phyloP scores from a whole-genome alignment of 2,888 invertebrate species.

The Drosophila helvetica region DNA sequence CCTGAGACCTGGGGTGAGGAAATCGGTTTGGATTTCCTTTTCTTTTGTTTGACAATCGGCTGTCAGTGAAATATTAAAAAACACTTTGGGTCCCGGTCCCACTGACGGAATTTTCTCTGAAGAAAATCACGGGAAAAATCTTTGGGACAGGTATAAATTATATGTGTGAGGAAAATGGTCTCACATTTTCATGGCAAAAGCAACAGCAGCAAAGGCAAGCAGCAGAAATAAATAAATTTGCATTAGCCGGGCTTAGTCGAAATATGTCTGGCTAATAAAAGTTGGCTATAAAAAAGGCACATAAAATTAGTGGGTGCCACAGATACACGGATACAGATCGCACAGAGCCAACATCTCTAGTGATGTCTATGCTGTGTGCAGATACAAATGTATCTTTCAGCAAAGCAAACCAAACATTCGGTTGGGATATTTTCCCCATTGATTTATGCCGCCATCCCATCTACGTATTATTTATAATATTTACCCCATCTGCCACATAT shows the following conservation, averaged over 20 bases:
- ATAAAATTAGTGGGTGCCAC: conserved; percentile 70
- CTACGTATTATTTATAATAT: conserved; percentile 70
- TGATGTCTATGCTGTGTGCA: conserved; percentile 1
- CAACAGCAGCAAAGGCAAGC: not conserved
- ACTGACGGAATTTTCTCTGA: conserved; percentile 58
- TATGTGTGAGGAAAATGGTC: conserved; percentile 47
- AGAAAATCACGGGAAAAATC: conserved; percentile 46
- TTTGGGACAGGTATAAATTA: conserved; percentile 60
- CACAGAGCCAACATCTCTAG: conserved; percentile 4
- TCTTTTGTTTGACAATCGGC: conserved; percentile 65
- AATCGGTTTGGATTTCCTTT: conserved; percentile 62
- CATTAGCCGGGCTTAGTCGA: conserved; percentile 72
- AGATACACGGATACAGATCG: not conserved
- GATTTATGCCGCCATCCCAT: conserved; percentile 53
- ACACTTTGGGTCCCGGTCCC: conserved; percentile 71
- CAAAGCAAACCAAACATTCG: not conserved
- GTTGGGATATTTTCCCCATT: conserved; percentile 58
- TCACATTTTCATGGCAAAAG: conserved; percentile 26
- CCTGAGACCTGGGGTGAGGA: conserved; percentile 49
- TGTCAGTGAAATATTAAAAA: conserved; percentile 80
- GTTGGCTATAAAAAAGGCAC: conserved; percentile 73
- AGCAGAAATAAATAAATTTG: conserved; percentile 70
- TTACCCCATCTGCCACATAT: conserved; percentile 5
- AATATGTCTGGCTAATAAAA: conserved; percentile 77
- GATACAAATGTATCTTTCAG: conserved; percentile 56